Base-by-base conservation (phyloP, 37 sponge, comb jelly and placozoan species). In the Agelas oroides region DNA sequence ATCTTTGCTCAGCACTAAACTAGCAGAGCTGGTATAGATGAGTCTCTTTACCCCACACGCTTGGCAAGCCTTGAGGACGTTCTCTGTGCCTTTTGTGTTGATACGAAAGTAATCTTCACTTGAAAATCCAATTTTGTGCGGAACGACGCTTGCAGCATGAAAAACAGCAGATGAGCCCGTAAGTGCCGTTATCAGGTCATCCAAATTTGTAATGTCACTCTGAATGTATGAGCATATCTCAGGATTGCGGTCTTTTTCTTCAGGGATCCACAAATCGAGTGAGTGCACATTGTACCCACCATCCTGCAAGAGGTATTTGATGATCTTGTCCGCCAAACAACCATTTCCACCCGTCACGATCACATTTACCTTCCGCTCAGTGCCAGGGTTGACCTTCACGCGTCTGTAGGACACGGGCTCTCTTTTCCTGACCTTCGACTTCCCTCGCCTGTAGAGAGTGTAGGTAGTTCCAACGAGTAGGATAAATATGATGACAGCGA, bases 281-380 rank as follows among this genome's bases (percentile, higher is more conserved):
- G 80, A 84, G 68, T 90, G 59, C 31, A 90, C 75, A 0, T 52
- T 28, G 71, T 90, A 90, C 19, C 53, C 70, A 24, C 90, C 90
- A 79, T 90, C 85, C 18, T 54, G 33, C 0, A 90, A 1, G 2
- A 90, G 80, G 33, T 56, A 17, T 19, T 66, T 53, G 25, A 84
- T 76, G 1, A 90, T 35, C 30, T 54, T 53, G 1, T 55, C 72
- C 19, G 85, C 90, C 14, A 84, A n/a, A 37, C 52, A 25, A 21
- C 85, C 86, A 31, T 41, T 71, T 33, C 85, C 90, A 25, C 90
- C 90, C 1, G 67, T 84, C 32, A 90, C 90, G 27, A 90, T 21
- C 2, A 71, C 85, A 12, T 46, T 46, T 28, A 74, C 39, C 53
- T 73, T 78, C 33, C 58, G 55, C 32, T 63, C 79, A 1, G 25